These are phyloP conservation scores for Ellobium chinense DNA, from an alignment of 2,888 invertebrate genomes.

Conservation along the genomic window DNA sequence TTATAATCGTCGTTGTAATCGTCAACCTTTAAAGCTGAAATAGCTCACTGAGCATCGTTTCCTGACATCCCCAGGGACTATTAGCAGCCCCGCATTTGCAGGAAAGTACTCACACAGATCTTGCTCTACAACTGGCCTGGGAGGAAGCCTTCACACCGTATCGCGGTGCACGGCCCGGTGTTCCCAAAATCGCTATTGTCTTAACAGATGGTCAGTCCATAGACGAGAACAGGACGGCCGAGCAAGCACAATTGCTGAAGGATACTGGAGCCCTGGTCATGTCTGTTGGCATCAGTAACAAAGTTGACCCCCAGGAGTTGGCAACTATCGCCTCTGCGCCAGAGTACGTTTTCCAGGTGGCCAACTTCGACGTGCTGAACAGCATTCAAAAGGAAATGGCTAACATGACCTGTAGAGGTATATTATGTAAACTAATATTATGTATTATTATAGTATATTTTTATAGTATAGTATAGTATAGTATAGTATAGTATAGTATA, in stretches of 20 bases:
- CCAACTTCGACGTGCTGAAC: not conserved
- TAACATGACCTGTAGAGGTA: no score
- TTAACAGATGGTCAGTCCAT: conserved; percentile 18
- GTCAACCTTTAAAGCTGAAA: no score
- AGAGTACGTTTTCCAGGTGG: not conserved
- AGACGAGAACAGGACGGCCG: not conserved
- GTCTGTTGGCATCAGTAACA: not conserved
- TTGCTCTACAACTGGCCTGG: not conserved
- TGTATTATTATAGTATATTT: no score
- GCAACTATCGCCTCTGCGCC: not conserved
- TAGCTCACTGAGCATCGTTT: no score
- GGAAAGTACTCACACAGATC: not conserved
- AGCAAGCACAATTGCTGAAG: not conserved
- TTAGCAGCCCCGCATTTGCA: no score
- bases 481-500: no score
- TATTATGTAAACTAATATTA: no score
- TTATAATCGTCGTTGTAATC: no score
- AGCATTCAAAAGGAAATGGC: no score
- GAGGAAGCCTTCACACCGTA: not conserved
- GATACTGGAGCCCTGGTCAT: not conserved
- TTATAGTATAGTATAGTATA: no score
- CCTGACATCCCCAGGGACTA: no score
- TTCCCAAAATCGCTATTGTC: conserved; percentile 6
- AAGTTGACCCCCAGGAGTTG: not conserved
- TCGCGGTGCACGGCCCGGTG: not conserved